A percentile compares a stretch with the other conserved stretches of the same genome.
These are phyloP conservation scores for Ceratoteleas bidentatus DNA, from an alignment of 1,140 invertebrate genomes.

Conservation along the genomic window DNA sequence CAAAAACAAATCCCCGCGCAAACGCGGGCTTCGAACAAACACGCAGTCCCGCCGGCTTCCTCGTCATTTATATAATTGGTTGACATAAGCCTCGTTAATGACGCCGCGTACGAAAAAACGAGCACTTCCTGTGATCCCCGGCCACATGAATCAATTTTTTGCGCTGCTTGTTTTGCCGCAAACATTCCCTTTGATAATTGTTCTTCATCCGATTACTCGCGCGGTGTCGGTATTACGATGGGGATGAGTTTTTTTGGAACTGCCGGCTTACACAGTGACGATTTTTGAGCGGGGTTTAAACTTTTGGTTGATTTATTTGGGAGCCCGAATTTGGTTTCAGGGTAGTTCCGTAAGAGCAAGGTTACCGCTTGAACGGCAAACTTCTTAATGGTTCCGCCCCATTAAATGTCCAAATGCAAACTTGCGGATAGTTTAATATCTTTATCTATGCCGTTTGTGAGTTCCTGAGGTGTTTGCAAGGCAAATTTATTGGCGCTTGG, in stretches of 20 bases:
- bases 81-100: constrained; percentile 53
- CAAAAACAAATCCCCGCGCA: constrained; percentile 47
- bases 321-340: too few relatives aligned
- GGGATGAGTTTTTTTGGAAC: too few relatives aligned
- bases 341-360: too few relatives aligned
- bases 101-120: constrained; percentile 27
- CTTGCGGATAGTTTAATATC: constrained; percentile 51
- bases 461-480: constrained; percentile 28
- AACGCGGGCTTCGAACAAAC: constrained; percentile 34
- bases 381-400: constrained; percentile 47
- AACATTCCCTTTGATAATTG: neutral
- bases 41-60: constrained; percentile 16
- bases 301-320: too few relatives aligned
- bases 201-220: constrained; percentile 2
- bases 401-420: constrained; percentile 41
- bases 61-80: constrained; percentile 46
- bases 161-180: neutral
- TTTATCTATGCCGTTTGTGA: constrained; percentile 50
- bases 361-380: constrained; percentile 21
- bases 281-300: too few relatives aligned
- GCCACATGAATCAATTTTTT: constrained; percentile 11
- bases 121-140: constrained; percentile 15
- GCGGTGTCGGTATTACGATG: too few relatives aligned
- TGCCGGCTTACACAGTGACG: too few relatives aligned
- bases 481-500: constrained; percentile 41